Conservation (phyloP, 2,888 invertebrate genomes). For the Campoletis raptor region DNA sequence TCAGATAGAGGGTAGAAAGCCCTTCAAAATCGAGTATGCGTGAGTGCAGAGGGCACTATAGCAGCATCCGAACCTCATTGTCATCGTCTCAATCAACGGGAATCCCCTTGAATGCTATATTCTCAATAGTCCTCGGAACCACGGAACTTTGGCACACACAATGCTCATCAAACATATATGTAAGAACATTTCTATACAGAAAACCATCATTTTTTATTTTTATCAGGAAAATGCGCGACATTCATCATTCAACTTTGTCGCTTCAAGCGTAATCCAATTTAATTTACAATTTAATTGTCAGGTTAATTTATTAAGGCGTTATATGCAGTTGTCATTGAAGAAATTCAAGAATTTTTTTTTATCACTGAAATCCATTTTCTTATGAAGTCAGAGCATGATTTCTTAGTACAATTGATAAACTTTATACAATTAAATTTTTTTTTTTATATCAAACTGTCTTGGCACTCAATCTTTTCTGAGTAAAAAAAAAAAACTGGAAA, state of each 20-base stretch:
- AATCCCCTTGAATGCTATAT: slow-evolving; percentile 24
- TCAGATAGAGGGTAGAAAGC: slow-evolving; percentile 38
- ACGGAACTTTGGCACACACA: slow-evolving; percentile 13
- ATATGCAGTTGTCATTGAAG: neutral
- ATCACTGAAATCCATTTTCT: no score
- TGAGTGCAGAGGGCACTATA: slow-evolving; percentile 14
- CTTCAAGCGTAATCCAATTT: no score
- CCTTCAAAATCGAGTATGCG: slow-evolving; percentile 25
- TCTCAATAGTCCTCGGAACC: neutral
- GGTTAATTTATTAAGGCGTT: no score
- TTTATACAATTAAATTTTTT: no score
- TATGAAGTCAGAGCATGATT: no score
- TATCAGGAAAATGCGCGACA: neutral
- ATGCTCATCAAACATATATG: neutral
- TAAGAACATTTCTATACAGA: neutral
- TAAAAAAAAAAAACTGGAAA: neutral
- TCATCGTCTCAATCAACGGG: slow-evolving; percentile 31
- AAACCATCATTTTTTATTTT: neutral
- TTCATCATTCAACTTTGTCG: neutral
- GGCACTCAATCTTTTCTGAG: no score
- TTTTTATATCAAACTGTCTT: no score
- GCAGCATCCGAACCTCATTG: slow-evolving; percentile 32
- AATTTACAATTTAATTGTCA: no score
- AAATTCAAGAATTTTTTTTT: no score
- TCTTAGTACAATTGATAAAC: no score